Percentiles rank a stretch among this genome's conserved stretches.
Evolutionary conservation across 2,888 invertebrate species (phyloP).

Genomic region (Dendrolimus houi): DNA sequence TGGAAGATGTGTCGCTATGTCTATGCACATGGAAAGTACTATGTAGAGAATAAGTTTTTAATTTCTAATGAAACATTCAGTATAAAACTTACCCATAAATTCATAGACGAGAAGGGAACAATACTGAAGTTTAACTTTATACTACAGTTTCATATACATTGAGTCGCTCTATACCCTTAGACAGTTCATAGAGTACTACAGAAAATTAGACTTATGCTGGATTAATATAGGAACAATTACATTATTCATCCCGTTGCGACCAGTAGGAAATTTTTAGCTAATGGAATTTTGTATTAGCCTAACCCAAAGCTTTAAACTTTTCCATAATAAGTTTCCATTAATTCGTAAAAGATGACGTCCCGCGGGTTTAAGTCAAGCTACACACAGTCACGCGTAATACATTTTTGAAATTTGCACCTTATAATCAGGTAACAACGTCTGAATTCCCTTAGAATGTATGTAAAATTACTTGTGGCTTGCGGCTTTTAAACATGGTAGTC

Average conservation of each 20-base stretch:
- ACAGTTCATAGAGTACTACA: not conserved
- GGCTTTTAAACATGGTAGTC: too few species aligned
- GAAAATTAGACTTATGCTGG: not conserved
- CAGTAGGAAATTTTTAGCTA: slow-evolving; percentile 31
- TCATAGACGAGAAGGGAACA: not conserved
- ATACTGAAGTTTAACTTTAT: not conserved
- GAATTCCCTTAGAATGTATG: too few species aligned
- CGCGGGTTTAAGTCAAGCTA: not conserved
- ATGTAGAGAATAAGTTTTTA: too few species aligned
- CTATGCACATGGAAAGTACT: too few species aligned
- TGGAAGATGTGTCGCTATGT: too few species aligned
- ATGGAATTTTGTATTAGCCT: slow-evolving; percentile 15
- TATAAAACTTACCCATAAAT: not conserved
- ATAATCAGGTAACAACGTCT: not conserved
- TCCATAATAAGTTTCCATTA: slow-evolving; percentile 34
- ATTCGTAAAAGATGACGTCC: slow-evolving; percentile 4
- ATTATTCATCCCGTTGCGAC: slow-evolving; percentile 21
- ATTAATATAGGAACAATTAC: slow-evolving; percentile 14
- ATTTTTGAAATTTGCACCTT: not conserved
- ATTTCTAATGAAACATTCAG: too few species aligned
- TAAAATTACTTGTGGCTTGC: too few species aligned
- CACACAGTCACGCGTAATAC: not conserved
- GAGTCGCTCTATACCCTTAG: not conserved
- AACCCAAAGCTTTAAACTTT: slow-evolving; percentile 21
- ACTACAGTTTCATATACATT: not conserved